Evolutionary conservation across 2,888 invertebrate species (phyloP).

Genomic region (Epirrita christyi): DNA sequence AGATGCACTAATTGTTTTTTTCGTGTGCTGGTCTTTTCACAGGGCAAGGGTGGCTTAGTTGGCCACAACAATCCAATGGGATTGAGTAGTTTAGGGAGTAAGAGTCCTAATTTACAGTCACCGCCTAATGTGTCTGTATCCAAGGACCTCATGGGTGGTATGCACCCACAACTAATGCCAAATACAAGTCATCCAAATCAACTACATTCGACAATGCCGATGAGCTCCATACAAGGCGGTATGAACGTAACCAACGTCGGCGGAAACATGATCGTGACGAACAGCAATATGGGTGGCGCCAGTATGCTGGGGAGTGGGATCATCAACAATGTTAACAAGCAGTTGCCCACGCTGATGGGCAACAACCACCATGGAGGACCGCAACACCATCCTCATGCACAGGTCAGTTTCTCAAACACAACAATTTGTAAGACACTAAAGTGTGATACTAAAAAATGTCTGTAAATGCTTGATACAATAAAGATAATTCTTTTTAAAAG

Average conservation of each 20-base stretch:
- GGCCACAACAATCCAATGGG: slow-evolving; percentile 90
- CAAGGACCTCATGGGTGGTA: slow-evolving; percentile 90
- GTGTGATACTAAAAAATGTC: not conserved
- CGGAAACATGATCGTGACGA: slow-evolving; percentile 92
- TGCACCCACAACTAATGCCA: slow-evolving; percentile 89
- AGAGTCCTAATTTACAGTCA: slow-evolving; percentile 93
- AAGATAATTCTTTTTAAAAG: not conserved
- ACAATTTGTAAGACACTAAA: not conserved
- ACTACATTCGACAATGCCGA: slow-evolving; percentile 85
- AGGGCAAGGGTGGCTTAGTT: slow-evolving; percentile 89
- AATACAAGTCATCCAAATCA: slow-evolving; percentile 89
- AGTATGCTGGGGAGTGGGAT: slow-evolving; percentile 90
- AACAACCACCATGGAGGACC: slow-evolving; percentile 77
- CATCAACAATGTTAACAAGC: slow-evolving; percentile 91
- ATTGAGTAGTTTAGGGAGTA: slow-evolving; percentile 91
- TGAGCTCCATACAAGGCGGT: slow-evolving; percentile 90
- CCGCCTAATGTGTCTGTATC: slow-evolving; percentile 93
- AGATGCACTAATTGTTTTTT: slow-evolving; percentile 61
- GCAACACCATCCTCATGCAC: slow-evolving; percentile 78
- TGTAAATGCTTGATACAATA: not conserved
- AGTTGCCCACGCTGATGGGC: slow-evolving; percentile 87
- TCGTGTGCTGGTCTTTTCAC: slow-evolving; percentile 79
- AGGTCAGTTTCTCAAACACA: slow-evolving; percentile 54
- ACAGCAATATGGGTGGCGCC: slow-evolving; percentile 88
- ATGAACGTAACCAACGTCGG: slow-evolving; percentile 88